These are phyloP conservation scores for Loriculus beryllinus DNA, from an alignment of 2,797 vertebrate genomes.

Conservation along the genomic window DNA sequence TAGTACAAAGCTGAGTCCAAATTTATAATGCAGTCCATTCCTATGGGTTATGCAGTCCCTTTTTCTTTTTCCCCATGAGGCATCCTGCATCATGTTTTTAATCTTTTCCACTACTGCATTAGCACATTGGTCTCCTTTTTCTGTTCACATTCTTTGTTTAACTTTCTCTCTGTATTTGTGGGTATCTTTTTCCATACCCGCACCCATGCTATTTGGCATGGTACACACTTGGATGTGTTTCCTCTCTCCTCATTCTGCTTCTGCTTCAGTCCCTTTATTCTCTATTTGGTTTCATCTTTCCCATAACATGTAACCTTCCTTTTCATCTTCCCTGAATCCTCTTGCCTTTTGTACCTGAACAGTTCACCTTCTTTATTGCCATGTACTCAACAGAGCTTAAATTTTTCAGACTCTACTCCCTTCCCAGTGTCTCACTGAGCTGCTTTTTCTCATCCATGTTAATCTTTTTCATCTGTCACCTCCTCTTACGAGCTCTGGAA, in stretches of 20 bases:
- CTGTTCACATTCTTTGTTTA: not conserved
- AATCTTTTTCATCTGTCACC: not conserved
- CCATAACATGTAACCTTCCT: rapidly evolving
- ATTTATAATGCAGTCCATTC: not conserved
- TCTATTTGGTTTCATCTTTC: not conserved
- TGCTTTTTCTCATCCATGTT: not conserved
- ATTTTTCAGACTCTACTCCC: not conserved
- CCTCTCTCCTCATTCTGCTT: not conserved
- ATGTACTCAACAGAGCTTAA: not conserved
- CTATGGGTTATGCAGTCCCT: not conserved
- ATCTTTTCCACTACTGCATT: not conserved
- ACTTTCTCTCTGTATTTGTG: not conserved
- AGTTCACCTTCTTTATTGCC: not conserved
- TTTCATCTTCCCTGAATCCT: not conserved
- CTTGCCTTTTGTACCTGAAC: not conserved
- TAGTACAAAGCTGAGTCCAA: not conserved
- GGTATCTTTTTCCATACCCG: not conserved
- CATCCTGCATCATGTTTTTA: not conserved
- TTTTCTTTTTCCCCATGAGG: not conserved
- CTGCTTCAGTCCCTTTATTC: not conserved
- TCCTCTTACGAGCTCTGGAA: not conserved
- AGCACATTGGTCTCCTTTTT: not conserved
- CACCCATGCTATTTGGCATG: not conserved
- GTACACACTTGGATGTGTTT: rapidly evolving
- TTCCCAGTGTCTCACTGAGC: not conserved